A percentile compares a stretch with the other conserved stretches of the same genome.
Conservation (phyloP, 2,113 vertebrate species). For the Lepus americanus region DNA sequence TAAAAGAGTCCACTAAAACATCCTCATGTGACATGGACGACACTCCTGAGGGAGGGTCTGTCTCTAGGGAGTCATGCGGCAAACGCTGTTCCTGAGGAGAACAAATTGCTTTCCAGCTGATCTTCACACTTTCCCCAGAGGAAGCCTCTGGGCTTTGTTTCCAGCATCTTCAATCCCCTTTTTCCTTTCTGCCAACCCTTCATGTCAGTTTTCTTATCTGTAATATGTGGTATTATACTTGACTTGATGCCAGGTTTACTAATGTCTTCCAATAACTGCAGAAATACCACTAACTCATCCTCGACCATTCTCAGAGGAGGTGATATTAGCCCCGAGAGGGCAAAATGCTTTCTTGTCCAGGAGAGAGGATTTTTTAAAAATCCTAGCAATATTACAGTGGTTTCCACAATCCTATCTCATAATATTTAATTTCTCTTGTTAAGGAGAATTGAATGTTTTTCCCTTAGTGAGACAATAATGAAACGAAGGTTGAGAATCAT, state of each 20-base stretch:
- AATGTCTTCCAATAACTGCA: not conserved
- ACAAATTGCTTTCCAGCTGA: not conserved
- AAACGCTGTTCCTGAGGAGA: not conserved
- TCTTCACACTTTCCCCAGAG: not conserved
- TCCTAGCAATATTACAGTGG: not conserved
- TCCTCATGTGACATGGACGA: not conserved
- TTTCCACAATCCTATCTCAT: not conserved
- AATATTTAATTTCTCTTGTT: conserved; percentile 32
- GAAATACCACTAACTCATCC: not conserved
- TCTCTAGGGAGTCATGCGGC: not conserved
- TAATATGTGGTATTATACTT: not conserved
- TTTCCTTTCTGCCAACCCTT: conserved; percentile 14
- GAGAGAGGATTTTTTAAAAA: not conserved
- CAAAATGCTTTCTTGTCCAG: not conserved
- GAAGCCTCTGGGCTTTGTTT: not conserved
- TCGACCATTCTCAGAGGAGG: not conserved
- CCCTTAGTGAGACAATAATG: not conserved
- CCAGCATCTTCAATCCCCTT: not conserved
- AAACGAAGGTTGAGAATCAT: conserved; percentile 7
- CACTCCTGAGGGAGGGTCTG: not conserved
- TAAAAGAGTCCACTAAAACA: not conserved
- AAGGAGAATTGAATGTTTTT: conserved; percentile 50
- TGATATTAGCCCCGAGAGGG: not conserved
- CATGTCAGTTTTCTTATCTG: not conserved
- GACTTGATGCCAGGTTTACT: conserved; percentile 22